These are phyloP conservation scores for Lophius piscatorius DNA, from an alignment of 2,113 vertebrate genomes.

Conservation along the genomic window DNA sequence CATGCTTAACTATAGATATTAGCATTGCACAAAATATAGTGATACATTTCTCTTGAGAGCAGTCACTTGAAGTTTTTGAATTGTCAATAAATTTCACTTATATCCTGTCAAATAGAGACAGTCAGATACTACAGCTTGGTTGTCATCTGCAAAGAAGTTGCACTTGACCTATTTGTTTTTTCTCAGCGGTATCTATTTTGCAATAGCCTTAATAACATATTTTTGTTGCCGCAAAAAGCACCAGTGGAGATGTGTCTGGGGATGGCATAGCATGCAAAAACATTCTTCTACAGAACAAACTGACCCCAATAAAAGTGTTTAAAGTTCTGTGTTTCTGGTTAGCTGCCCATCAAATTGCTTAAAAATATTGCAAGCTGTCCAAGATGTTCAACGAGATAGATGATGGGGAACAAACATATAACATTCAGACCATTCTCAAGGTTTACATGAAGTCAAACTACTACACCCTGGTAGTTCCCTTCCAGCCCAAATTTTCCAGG, in stretches of 20 bases:
- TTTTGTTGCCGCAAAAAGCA: slow-evolving; percentile 32
- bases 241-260: slow-evolving; percentile 53
- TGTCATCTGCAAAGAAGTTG: slow-evolving; percentile 52
- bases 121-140: slow-evolving; percentile 55
- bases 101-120: slow-evolving; percentile 55
- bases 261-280: slow-evolving; percentile 61
- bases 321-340: slow-evolving; percentile 58
- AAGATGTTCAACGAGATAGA: slow-evolving; percentile 43
- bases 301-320: slow-evolving; percentile 37
- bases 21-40: slow-evolving; percentile 37
- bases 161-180: slow-evolving; percentile 34
- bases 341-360: slow-evolving; percentile 34
- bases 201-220: slow-evolving; percentile 33
- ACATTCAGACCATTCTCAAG: slow-evolving; percentile 35
- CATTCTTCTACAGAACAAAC: slow-evolving; percentile 37
- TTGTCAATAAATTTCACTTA: slow-evolving; percentile 60
- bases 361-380: slow-evolving; percentile 28
- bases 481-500: slow-evolving; percentile 45
- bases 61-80: slow-evolving; percentile 25
- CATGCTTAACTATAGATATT: slow-evolving; percentile 23
- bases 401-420: slow-evolving; percentile 39
- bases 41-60: slow-evolving; percentile 31
- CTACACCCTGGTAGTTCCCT: slow-evolving; percentile 24
- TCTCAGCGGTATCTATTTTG: slow-evolving; percentile 34
- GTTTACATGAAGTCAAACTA: slow-evolving; percentile 46